Base-by-base conservation (phyloP, 2,113 vertebrate genomes). In the Elgaria multicarinata region DNA sequence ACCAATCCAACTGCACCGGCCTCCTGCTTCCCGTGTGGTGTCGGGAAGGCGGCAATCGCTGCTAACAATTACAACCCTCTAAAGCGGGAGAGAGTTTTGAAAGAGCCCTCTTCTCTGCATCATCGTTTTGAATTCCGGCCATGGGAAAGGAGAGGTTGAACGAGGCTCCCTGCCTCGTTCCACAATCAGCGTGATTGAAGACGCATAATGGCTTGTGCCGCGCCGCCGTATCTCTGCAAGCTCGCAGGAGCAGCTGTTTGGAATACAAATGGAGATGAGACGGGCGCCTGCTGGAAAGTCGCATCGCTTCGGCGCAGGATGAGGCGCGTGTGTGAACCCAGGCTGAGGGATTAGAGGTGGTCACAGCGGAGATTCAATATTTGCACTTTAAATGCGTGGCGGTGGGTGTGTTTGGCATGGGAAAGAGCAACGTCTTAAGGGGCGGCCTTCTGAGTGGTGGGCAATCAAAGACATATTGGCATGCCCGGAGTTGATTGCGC, bases 141-240 rank as follows among this genome's bases (percentile, higher is more conserved):
- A n/a, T 83, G 39, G n/a, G 55, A 13, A 75, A 74, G 53, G 31
- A 36, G 28, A 36, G 28, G 22, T 76, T 20, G 66, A 53, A 64
- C 36, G 67, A 50, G 71, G 26, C 80, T 64, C 69, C 87, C 87
- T 75, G 69, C 87, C 55, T 83, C 55, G n/a, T 64, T 46, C 71
- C 8, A 7, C 87, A 89, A 89, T 89, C 87, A 89, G 69, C 66
- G 75, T 89, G 87, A 89, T 89, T 83, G 87, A 83, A 89, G 87
- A 89, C 71, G 69, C 44, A 83, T 83, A 89, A 89, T 75, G n/a
- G 53, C 71, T 76, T 75, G 18, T 20, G 80, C 80, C 36, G 3
- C 3, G 71, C 79, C 44, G 2, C 36, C 44, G 2, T 39, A 39
- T 75, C 87, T 83, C 31, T 76, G 80, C 80, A 46, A 83, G 75